Percentiles rank a stretch among this genome's conserved stretches.
Conservation (phyloP, 2,888 invertebrate genomes). For the Pterobdella sp. region DNA sequence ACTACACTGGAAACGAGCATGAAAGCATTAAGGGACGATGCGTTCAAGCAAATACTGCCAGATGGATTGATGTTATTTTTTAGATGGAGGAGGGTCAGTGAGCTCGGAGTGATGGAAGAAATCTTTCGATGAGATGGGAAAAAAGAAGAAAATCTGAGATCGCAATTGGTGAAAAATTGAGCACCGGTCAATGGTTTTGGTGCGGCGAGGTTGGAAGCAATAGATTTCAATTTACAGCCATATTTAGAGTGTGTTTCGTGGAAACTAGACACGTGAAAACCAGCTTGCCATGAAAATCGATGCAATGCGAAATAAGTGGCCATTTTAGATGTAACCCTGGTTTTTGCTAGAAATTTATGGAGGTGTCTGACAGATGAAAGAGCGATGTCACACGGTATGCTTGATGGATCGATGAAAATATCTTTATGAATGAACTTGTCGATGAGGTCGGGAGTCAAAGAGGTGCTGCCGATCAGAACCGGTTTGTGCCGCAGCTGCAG, state of each 20-base stretch:
- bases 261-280: constrained; percentile 4
- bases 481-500: constrained; percentile 14
- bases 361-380: constrained; percentile 13
- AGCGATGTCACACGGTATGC: constrained; percentile 8
- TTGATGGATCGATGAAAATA: background rate
- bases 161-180: background rate
- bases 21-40: constrained; percentile 19
- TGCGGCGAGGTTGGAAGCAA: background rate
- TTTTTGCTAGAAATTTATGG: background rate
- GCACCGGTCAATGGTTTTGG: background rate
- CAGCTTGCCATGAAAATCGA: background rate
- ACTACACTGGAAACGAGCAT: background rate
- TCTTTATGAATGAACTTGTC: background rate
- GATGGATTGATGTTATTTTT: background rate
- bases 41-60: constrained; percentile 2
- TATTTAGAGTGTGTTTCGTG: background rate
- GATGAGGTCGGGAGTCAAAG: background rate
- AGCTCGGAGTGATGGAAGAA: background rate
- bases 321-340: background rate
- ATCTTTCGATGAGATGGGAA: background rate
- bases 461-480: background rate
- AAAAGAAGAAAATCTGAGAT: background rate
- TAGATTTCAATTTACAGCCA: background rate
- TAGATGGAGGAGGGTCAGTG: background rate
- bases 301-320: background rate